Conservation (phyloP, 2,888 invertebrate genomes). For the Euzetes globulus region DNA sequence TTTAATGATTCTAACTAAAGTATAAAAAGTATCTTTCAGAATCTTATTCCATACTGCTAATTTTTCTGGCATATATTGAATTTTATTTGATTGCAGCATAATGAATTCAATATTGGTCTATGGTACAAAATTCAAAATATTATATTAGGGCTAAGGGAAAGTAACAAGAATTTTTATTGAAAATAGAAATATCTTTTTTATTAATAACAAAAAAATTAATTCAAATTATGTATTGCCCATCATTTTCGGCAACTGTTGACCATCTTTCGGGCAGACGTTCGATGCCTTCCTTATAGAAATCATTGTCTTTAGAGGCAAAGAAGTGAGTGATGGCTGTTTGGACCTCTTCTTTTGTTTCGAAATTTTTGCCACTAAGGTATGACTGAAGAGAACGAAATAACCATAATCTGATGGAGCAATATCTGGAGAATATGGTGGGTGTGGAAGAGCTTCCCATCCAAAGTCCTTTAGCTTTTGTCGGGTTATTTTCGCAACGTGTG, state of each 20-base stretch:
- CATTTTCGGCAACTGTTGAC: not conserved
- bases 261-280: not conserved
- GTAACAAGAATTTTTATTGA: no score
- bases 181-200: no score
- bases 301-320: not conserved
- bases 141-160: no score
- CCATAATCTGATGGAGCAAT: conserved; percentile 37
- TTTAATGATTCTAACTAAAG: no score
- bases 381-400: conserved; percentile 6
- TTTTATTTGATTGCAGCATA: no score
- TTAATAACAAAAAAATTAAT: not conserved
- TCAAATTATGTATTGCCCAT: not conserved
- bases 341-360: not conserved
- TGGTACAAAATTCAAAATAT: no score
- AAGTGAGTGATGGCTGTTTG: not conserved
- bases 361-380: not conserved
- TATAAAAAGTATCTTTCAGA: no score
- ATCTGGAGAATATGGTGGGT: conserved; percentile 40
- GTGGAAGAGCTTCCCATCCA: conserved; percentile 38
- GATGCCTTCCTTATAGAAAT: not conserved
- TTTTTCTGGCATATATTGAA: no score
- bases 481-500: conserved; percentile 40
- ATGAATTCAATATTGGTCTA: no score
- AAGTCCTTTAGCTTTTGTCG: conserved; percentile 29
- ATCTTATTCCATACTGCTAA: no score